phyloP scores from a whole-genome alignment of 2,888 invertebrate genomes.

The Campaea margaritaria region DNA sequence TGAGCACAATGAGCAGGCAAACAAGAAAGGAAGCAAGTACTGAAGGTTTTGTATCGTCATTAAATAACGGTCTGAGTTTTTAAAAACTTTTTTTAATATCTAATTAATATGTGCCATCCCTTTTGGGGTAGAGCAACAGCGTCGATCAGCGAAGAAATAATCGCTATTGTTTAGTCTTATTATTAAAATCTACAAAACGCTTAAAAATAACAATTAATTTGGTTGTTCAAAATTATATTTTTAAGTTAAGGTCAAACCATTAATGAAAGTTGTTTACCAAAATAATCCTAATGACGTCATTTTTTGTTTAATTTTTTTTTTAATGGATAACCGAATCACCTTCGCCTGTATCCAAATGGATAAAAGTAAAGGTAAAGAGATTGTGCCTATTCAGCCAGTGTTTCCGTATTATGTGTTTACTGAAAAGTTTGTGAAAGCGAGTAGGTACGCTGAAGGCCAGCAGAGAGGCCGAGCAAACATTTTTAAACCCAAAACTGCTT shows the following conservation, averaged over 20 bases:
- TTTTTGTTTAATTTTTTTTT: constrained; percentile 19
- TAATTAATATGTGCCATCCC: no score
- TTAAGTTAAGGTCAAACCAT: constrained; percentile 21
- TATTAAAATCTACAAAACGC: no score
- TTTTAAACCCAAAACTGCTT: constrained; percentile 31
- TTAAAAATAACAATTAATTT: no score
- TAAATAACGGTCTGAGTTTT: no score
- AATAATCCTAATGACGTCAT: constrained; percentile 33
- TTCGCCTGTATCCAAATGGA: constrained; percentile 62
- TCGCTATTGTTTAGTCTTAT: no score
- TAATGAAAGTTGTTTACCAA: constrained; percentile 34
- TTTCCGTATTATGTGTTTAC: constrained; percentile 73
- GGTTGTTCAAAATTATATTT: neutral
- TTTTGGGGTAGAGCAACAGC: no score
- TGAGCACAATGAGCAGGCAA: no score
- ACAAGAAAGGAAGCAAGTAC: no score
- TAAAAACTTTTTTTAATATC: no score
- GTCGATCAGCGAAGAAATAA: no score
- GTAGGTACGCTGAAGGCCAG: constrained; percentile 61
- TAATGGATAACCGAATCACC: constrained; percentile 59
- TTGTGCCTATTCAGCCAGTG: constrained; percentile 55
- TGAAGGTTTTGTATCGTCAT: no score
- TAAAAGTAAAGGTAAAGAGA: constrained; percentile 65
- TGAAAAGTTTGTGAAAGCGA: constrained; percentile 73
- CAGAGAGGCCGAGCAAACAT: constrained; percentile 56